Evolutionary conservation across 2,113 vertebrate genomes (phyloP).

Genomic region (Oryzias curvinotus): DNA sequence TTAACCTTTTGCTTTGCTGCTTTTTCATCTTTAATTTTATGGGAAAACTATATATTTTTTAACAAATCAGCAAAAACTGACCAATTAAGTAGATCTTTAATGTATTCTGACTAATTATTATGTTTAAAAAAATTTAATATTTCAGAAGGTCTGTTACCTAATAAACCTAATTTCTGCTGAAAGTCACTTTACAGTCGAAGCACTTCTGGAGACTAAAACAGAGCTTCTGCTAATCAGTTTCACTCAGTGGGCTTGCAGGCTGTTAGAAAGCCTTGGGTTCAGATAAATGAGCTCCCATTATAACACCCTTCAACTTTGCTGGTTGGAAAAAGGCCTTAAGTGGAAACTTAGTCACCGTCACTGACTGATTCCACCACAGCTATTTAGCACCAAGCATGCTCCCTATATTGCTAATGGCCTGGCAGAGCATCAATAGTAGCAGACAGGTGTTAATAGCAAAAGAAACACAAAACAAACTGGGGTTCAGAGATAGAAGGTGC

Average conservation of each 20-base stretch:
- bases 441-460: constrained; percentile 57
- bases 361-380: constrained; percentile 34
- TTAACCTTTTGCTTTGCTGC: too few species aligned
- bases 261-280: constrained; percentile 17
- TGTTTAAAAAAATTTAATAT: too few species aligned
- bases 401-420: constrained; percentile 31
- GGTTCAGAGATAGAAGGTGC: constrained; percentile 6
- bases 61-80: too few species aligned
- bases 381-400: constrained; percentile 41
- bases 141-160: too few species aligned
- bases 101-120: too few species aligned
- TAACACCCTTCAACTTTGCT: constrained; percentile 55
- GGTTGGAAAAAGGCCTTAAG: constrained; percentile 43
- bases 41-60: too few species aligned
- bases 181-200: background rate
- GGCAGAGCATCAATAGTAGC: constrained; percentile 59
- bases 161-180: background rate
- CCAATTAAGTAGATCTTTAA: too few species aligned
- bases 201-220: background rate
- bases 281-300: constrained; percentile 37
- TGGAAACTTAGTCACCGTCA: constrained; percentile 42
- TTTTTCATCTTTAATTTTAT: too few species aligned
- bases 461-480: constrained; percentile 30
- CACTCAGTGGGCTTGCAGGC: background rate
- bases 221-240: constrained; percentile 1